Percentiles rank a stretch among this genome's conserved stretches.
These are phyloP conservation scores for Zaprionus obscuricornis DNA, from an alignment of 2,888 invertebrate species.

Conservation along the genomic window DNA sequence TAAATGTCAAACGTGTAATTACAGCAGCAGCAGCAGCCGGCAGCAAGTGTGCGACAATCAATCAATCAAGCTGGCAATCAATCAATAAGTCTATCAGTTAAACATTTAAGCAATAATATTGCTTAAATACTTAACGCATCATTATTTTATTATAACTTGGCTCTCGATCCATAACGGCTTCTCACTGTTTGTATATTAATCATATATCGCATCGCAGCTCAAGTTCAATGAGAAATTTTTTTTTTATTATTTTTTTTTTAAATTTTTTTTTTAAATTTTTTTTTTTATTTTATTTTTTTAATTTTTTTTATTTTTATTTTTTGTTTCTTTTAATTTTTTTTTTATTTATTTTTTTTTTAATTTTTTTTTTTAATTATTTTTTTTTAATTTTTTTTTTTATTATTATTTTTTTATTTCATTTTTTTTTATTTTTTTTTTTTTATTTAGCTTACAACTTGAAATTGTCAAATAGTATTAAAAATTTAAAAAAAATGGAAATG, in stretches of 20 bases:
- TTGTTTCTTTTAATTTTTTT: constrained; percentile 3
- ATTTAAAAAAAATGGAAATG: constrained; percentile 27
- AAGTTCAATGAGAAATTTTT: constrained; percentile 47
- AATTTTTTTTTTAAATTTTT: constrained; percentile 2
- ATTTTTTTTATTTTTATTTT: constrained; percentile 12
- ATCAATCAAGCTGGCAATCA: constrained; percentile 33
- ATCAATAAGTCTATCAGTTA: constrained; percentile 15
- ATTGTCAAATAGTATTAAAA: constrained; percentile 1
- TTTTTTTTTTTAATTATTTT: constrained; percentile 4
- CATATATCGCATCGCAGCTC: constrained; percentile 30
- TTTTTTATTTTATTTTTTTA: constrained; percentile 7
- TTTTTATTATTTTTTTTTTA: constrained; percentile 11
- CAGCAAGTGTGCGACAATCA: constrained; percentile 48
- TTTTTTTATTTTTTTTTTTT: constrained; percentile 13
- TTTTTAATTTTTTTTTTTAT: constrained; percentile 7
- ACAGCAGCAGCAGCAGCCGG: neutral
- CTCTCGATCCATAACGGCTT: constrained; percentile 46
- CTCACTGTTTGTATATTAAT: constrained; percentile 34
- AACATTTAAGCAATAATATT: neutral
- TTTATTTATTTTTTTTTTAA: constrained; percentile 9
- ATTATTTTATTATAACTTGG: constrained; percentile 20
- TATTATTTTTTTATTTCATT: constrained; percentile 4
- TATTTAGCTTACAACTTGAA: constrained; percentile 26
- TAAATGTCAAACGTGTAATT: constrained; percentile 16
- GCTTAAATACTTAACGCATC: constrained; percentile 36